phyloP scores from a whole-genome alignment of 2,888 invertebrate species.

The Melieria omissa region DNA sequence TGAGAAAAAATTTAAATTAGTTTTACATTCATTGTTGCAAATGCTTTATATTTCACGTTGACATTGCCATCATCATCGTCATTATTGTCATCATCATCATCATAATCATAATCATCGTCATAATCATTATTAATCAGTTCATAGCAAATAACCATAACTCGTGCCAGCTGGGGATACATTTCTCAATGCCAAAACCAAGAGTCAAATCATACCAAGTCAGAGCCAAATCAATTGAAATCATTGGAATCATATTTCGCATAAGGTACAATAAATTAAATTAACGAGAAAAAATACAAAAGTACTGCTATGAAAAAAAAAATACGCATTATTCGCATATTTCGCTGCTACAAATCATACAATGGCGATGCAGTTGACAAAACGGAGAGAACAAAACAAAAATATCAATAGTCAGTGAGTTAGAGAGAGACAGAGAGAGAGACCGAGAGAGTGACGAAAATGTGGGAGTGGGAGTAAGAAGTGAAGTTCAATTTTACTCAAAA shows the following conservation, averaged over 20 bases:
- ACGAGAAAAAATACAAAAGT: too few species aligned
- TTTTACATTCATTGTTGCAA: background rate
- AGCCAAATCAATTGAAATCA: constrained; percentile 25
- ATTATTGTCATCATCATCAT: constrained; percentile 22
- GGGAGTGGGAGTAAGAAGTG: too few species aligned
- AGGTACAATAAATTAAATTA: constrained; percentile 24
- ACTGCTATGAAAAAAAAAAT: too few species aligned
- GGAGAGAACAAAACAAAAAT: too few species aligned
- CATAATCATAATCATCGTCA: constrained; percentile 22
- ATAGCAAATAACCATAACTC: constrained; percentile 64
- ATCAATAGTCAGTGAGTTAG: too few species aligned
- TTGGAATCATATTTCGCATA: constrained; percentile 40
- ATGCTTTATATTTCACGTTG: constrained; percentile 12
- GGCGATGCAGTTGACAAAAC: too few species aligned
- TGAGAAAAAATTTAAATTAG: background rate
- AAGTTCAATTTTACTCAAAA: too few species aligned
- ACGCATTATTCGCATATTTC: too few species aligned
- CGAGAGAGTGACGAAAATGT: too few species aligned
- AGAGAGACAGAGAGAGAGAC: too few species aligned
- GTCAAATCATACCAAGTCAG: constrained; percentile 2
- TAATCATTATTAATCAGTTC: constrained; percentile 19
- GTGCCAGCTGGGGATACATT: constrained; percentile 68
- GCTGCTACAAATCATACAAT: too few species aligned
- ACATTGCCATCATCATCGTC: background rate
- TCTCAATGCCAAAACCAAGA: constrained; percentile 12